A percentile compares a stretch with the other conserved stretches of the same genome.
Conservation (phyloP, 1,140 invertebrate genomes). For the Drosophila parabipectinata region DNA sequence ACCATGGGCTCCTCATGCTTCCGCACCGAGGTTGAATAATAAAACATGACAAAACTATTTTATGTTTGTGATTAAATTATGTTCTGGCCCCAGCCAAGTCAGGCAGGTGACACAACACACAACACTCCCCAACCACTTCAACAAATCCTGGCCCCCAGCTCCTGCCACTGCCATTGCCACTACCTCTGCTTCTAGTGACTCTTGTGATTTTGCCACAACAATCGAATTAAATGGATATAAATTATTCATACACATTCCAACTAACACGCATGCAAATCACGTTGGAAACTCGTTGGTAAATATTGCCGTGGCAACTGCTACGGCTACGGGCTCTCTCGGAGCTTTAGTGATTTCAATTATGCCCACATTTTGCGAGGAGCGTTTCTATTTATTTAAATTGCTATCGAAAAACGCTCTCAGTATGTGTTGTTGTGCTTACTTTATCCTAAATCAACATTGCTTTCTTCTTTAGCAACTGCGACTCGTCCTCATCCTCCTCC, state of each 20-base stretch:
- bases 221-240: constrained; percentile 79
- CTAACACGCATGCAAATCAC: constrained; percentile 64
- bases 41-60: constrained; percentile 78
- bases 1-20: neutral
- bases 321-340: neutral
- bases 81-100: constrained; percentile 4
- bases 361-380: constrained; percentile 19
- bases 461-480: neutral
- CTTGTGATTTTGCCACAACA: constrained; percentile 62
- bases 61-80: constrained; percentile 81
- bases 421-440: constrained; percentile 47
- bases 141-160: neutral
- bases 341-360: constrained; percentile 74
- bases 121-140: no score
- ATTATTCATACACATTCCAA: constrained; percentile 63
- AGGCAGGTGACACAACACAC: neutral
- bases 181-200: neutral
- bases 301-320: constrained; percentile 11
- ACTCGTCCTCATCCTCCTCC: neutral
- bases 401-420: constrained; percentile 59
- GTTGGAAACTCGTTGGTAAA: constrained; percentile 53
- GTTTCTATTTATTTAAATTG: constrained; percentile 75
- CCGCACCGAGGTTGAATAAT: constrained; percentile 46
- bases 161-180: neutral
- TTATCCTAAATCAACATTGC: constrained; percentile 78